A percentile compares a stretch with the other conserved stretches of the same genome.
Conservation (phyloP, 2,797 vertebrate species). For the Acanthurus lineatus region DNA sequence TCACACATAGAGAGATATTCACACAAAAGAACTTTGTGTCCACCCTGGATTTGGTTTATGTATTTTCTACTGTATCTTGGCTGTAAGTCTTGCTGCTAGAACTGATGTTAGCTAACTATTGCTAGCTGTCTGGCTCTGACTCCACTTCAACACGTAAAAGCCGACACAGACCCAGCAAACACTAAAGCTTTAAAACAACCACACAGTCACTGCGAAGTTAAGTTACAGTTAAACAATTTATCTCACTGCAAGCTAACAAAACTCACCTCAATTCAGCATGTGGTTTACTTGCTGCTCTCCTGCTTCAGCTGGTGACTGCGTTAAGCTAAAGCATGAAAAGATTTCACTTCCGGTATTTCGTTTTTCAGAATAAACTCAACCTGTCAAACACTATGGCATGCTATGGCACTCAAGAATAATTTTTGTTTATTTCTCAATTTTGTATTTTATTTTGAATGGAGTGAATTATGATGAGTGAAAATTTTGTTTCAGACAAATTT, state of each 20-base stretch:
- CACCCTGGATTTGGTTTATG: background rate
- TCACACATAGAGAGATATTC: background rate
- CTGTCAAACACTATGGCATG: rapidly evolving
- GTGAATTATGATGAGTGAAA: rapidly evolving
- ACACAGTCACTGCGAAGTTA: background rate
- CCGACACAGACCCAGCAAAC: background rate
- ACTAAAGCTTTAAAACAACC: background rate
- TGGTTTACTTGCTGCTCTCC: constrained; percentile 7
- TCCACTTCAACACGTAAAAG: background rate
- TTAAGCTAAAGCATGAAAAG: rapidly evolving
- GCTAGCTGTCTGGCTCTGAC: constrained; percentile 15
- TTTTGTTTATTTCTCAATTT: rapidly evolving
- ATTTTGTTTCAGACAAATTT: rapidly evolving
- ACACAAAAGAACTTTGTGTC: background rate
- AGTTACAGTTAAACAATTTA: background rate
- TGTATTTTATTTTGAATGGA: rapidly evolving
- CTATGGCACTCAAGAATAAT: rapidly evolving
- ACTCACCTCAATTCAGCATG: constrained; percentile 52
- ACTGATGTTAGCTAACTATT: constrained; percentile 28
- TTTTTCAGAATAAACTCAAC: constrained; percentile 39
- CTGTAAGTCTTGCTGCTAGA: background rate
- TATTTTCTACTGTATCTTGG: background rate
- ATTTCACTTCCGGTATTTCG: background rate
- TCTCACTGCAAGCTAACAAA: too few relatives aligned
- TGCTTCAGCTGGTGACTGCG: constrained; percentile 21